Evolutionary conservation across 2,888 invertebrate genomes (phyloP).

Genomic region (Trichopoda pennipes): DNA sequence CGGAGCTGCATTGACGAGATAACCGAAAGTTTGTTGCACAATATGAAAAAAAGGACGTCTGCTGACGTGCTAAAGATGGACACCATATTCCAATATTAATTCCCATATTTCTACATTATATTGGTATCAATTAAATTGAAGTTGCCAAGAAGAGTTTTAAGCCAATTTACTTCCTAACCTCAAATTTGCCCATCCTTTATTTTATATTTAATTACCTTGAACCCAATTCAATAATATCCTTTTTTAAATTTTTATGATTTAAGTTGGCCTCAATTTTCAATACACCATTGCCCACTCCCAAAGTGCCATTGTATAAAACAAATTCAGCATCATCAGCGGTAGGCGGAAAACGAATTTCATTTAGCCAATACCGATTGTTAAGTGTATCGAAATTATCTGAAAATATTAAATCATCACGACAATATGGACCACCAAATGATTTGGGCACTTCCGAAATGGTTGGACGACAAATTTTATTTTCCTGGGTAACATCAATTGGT

Average conservation of each 20-base stretch:
- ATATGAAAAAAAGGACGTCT: too few relatives aligned
- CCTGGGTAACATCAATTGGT: slow-evolving; percentile 10
- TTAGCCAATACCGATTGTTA: slow-evolving; percentile 82
- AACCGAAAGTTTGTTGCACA: too few relatives aligned
- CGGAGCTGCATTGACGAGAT: too few relatives aligned
- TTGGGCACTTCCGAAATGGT: slow-evolving; percentile 58
- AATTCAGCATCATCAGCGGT: slow-evolving; percentile 82
- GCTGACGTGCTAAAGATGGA: too few relatives aligned
- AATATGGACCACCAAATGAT: slow-evolving; percentile 72
- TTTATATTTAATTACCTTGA: slow-evolving; percentile 72
- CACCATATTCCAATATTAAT: too few relatives aligned
- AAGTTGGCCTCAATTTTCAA: slow-evolving; percentile 80
- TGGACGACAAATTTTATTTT: slow-evolving; percentile 44
- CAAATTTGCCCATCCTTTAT: too few relatives aligned
- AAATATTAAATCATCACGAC: slow-evolving; percentile 83
- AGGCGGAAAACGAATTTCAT: slow-evolving; percentile 83
- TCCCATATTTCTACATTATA: too few relatives aligned
- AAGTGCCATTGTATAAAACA: slow-evolving; percentile 81
- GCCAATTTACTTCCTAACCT: too few relatives aligned
- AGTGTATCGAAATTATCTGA: slow-evolving; percentile 84
- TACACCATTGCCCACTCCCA: slow-evolving; percentile 75
- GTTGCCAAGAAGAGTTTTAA: too few relatives aligned
- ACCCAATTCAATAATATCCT: slow-evolving; percentile 78
- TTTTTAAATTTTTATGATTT: slow-evolving; percentile 72
- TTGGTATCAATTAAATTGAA: too few relatives aligned